Evolutionary conservation across 2,113 vertebrate genomes (phyloP), one percentile per base, ranked within the genome.

Genomic region (Anguilla japonica): DNA sequence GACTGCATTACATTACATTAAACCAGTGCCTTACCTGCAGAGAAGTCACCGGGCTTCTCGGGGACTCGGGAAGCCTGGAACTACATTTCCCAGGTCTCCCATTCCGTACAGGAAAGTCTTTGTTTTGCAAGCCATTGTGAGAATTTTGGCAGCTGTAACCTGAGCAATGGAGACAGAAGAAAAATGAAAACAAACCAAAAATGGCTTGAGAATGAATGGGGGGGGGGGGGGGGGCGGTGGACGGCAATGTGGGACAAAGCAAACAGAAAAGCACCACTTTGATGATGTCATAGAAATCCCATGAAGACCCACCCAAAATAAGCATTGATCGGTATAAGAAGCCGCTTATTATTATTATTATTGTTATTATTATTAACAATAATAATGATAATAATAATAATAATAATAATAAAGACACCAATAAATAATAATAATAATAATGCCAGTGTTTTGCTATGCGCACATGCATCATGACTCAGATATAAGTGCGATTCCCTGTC

Each of bases 81-180:
- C 2, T 83, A 78, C 0, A 88, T 85, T 86, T 91, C 34, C 88
- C 92, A 79, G 87, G 83, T 83, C 87, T 89, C 20, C 87, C 90
- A 18, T 84, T 50, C 39, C 89, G 90, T 39, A 41, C 20, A 63
- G 92, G 84, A 83, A 92, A 85, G 79, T 92, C 89, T 57, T 84
- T 90, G 84, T 88, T 92, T 88, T 91, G 89, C 85, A 84, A 88
- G 29, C 86, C 84, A 40, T 87, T 88, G 85, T 91, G 90, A 84
- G 93, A 87, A 89, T 95, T 93, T 83, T 92, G 91, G 80, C 91
- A 93, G 90, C 90, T 93, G 91, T 93, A 63, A 88, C 94, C 95
- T 96, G 93, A 84, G 81, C 81, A 91, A 87, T 87, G 93, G n/a
- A 86, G 50, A 87, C 71, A 81, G 81, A 83, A 67, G 26, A 20